Conservation (phyloP, 2,888 invertebrate genomes). For the Pantelozetes paolii region DNA sequence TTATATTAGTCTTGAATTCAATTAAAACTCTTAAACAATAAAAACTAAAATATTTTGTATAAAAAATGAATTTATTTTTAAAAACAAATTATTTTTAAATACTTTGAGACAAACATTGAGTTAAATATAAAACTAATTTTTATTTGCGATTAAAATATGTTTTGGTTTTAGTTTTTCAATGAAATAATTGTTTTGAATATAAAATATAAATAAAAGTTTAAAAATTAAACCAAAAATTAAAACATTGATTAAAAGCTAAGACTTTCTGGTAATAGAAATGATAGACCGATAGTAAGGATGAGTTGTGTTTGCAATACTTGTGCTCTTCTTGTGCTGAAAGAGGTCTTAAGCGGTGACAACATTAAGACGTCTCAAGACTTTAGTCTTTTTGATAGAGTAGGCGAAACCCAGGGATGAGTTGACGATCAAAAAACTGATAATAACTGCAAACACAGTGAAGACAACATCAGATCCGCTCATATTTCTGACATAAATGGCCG, state of each 20-base stretch:
- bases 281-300: no score
- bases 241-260: background rate
- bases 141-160: no score
- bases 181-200: no score
- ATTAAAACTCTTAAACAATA: no score
- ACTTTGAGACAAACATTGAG: no score
- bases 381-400: slow-evolving; percentile 40
- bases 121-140: no score
- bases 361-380: slow-evolving; percentile 37
- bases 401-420: slow-evolving; percentile 33
- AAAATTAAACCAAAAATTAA: background rate
- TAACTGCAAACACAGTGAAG: slow-evolving; percentile 25
- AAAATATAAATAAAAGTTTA: background rate
- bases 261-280: background rate
- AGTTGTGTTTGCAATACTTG: background rate
- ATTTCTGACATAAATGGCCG: slow-evolving; percentile 35
- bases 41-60: no score
- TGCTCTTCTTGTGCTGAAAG: background rate
- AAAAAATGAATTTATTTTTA: no score
- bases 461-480: slow-evolving; percentile 33
- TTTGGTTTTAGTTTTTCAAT: no score
- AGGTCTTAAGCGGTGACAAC: slow-evolving; percentile 52
- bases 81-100: no score
- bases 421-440: slow-evolving; percentile 31
- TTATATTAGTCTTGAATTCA: no score